phyloP scores from a whole-genome alignment of 23 tunicate species.

The Halocynthia aurantium region DNA sequence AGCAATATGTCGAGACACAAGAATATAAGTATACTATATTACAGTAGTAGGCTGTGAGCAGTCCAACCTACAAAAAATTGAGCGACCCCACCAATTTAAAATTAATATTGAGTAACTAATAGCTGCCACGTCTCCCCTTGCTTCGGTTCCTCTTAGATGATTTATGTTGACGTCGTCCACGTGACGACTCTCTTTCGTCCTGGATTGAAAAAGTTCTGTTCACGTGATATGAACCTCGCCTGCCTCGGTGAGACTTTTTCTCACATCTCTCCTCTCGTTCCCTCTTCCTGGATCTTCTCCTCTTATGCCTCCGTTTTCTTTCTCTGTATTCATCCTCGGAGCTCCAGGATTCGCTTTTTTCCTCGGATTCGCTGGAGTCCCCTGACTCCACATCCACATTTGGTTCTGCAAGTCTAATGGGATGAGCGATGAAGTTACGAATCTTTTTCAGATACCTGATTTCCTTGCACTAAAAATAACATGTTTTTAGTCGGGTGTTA shows the following conservation, averaged over 20 bases:
- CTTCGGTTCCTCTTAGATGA: slow-evolving; percentile 9
- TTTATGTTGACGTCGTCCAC: slow-evolving; percentile 10
- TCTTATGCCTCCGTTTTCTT: slow-evolving; percentile 1
- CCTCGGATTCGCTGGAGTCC: slow-evolving; percentile 8
- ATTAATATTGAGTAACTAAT: not conserved
- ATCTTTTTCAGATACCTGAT: slow-evolving; percentile 9
- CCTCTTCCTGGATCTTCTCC: too few relatives aligned
- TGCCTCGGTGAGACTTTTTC: not conserved
- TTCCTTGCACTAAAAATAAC: slow-evolving; percentile 15
- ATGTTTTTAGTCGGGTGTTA: not conserved
- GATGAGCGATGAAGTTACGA: slow-evolving; percentile 7
- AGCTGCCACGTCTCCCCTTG: slow-evolving; percentile 12
- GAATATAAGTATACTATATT: too few relatives aligned
- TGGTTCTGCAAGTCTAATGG: slow-evolving; percentile 24
- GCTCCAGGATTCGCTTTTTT: slow-evolving; percentile 24
- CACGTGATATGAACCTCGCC: slow-evolving; percentile 18
- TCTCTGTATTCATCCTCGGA: slow-evolving; percentile 34
- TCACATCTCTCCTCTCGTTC: too few relatives aligned
- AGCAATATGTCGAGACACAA: too few relatives aligned
- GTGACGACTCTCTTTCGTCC: slow-evolving; percentile 9
- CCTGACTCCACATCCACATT: slow-evolving; percentile 7
- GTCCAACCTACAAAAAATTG: too few relatives aligned
- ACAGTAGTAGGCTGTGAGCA: too few relatives aligned
- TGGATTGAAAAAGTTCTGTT: slow-evolving; percentile 26
- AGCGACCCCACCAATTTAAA: too few relatives aligned